Evolutionary conservation across 2,113 vertebrate genomes (phyloP).

Genomic region (Apodemus sylvaticus): DNA sequence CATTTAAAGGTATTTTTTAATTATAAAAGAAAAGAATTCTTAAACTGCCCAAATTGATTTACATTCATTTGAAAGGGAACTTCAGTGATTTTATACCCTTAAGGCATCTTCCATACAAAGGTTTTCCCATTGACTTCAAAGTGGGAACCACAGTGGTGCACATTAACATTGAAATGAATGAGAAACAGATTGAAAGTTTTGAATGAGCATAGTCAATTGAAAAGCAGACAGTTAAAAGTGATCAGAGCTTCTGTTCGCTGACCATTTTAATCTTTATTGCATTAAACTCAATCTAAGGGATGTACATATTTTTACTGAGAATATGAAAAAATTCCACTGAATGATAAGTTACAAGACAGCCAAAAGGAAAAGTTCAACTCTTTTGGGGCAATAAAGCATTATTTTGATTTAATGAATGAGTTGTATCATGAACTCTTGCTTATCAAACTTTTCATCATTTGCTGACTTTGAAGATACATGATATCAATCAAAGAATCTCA

Average conservation of each 20-base stretch:
- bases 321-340: slow-evolving; percentile 12
- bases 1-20: background rate
- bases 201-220: slow-evolving; percentile 53
- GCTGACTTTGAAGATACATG: background rate
- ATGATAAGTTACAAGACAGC: background rate
- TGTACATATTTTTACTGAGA: slow-evolving; percentile 10
- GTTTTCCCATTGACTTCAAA: slow-evolving; percentile 63
- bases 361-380: background rate
- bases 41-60: background rate
- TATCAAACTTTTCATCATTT: background rate
- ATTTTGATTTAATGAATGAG: background rate
- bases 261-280: slow-evolving; percentile 19
- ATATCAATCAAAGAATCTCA: background rate
- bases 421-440: background rate
- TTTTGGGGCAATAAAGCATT: background rate
- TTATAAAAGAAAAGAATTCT: slow-evolving; percentile 42
- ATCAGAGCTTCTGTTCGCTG: background rate
- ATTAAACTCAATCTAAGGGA: slow-evolving; percentile 40
- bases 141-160: background rate
- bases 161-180: slow-evolving; percentile 60
- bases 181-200: slow-evolving; percentile 54
- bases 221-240: slow-evolving; percentile 26
- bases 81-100: slow-evolving; percentile 47
- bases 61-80: background rate
- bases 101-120: slow-evolving; percentile 26